Base-by-base conservation (phyloP, 2,113 vertebrate species). In the Chaetodon auriga region DNA sequence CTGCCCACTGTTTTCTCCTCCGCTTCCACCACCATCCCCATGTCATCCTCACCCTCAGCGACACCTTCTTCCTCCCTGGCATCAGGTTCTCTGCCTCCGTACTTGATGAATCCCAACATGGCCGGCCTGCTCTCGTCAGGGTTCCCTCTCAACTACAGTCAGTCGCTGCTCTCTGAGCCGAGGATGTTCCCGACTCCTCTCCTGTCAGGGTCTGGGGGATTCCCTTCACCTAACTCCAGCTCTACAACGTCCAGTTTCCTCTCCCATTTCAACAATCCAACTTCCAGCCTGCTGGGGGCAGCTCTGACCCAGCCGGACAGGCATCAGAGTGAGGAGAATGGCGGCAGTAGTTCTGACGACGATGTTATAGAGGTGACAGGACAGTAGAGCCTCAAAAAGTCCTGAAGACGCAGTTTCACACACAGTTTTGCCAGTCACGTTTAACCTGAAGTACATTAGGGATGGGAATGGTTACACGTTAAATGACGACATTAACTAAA, bases 331-430 rank as follows among this genome's bases (percentile, higher is more conserved):
- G 84, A 95, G 0, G 97, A 99, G 90, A 97, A 97, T 41, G 97
- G 97, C 13, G 97, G 96, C 82, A 98, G 97, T 88, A 99, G 98
- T 89, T 98, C 97, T 57, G 98, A 99, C 10, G 98, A 99, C 12
- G 98, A 99, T 58, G 97, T 99, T 68, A 99, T 99, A 84, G 98
- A 99, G 93, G 97, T 99, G 91, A 99, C 95, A 62, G 98, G 97
- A 94, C 97, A 99, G 89, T 99, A 97, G 95, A 55, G 64, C 73
- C 36, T 71, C 23, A 14, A 18, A 15, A 23, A 80, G 15, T 10
- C 36, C n/a, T 8, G 8, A 38, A 21, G 54, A 75, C 6, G 65
- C 68, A 19, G 19, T 51, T 69, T 82, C 64, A 68, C 18, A 63
- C 21, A 63, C n/a, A 30, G 19, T 71, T 64, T 14, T n/a, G 16